A percentile compares a stretch with the other conserved stretches of the same genome.
Evolutionary conservation across 2,797 vertebrate genomes (phyloP).

Genomic region (Buphagus erythrorhynchus): DNA sequence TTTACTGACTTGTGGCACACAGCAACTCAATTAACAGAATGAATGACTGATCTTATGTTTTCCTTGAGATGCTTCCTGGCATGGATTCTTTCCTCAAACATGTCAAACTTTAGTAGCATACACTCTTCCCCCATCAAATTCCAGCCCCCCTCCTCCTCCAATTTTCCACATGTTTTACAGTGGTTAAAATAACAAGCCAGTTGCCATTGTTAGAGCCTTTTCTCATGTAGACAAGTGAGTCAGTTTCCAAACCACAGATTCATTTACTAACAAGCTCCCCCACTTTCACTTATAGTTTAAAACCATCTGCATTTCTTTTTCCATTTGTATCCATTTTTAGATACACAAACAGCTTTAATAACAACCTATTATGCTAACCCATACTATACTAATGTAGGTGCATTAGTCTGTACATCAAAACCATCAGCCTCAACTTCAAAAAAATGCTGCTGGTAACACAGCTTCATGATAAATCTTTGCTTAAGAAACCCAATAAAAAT

Average conservation of each 20-base stretch:
- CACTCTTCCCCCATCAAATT: neutral
- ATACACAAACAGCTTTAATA: neutral
- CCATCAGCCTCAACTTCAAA: accelerated
- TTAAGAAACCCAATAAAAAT: neutral
- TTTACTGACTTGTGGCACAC: neutral
- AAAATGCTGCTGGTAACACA: neutral
- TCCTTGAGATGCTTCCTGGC: neutral
- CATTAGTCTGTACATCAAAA: neutral
- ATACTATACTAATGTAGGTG: no score
- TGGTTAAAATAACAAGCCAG: neutral
- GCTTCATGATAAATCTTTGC: neutral
- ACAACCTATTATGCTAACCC: neutral
- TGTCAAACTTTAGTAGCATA: neutral
- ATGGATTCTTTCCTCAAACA: neutral
- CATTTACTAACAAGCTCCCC: neutral
- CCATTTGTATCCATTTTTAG: neutral
- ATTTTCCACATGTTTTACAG: neutral
- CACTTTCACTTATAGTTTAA: neutral
- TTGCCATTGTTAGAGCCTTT: neutral
- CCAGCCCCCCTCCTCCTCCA: neutral
- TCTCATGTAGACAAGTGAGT: neutral
- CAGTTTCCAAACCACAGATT: neutral
- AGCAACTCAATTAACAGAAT: neutral
- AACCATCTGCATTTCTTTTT: neutral
- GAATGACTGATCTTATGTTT: neutral